Percentiles rank a stretch among this genome's conserved stretches.
These are phyloP conservation scores for Sarcophilus harrisii DNA, from an alignment of 2,797 vertebrate genomes.

Conservation along the genomic window DNA sequence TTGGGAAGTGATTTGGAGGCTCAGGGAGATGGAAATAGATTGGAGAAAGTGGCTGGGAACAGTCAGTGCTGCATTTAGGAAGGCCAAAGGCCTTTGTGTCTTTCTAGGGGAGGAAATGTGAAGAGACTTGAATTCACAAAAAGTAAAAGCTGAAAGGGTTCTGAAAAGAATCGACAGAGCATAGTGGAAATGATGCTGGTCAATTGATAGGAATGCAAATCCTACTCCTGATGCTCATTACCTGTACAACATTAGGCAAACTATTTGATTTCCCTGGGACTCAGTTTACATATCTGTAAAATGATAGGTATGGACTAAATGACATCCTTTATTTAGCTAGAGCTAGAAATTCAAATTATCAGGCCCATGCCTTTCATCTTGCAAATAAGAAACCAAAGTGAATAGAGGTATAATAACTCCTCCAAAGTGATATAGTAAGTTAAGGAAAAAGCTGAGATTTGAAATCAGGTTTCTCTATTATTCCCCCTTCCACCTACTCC, in stretches of 20 bases:
- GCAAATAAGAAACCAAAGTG: neutral
- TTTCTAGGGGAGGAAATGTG: neutral
- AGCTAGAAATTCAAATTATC: neutral
- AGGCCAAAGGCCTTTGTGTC: neutral
- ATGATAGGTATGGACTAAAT: neutral
- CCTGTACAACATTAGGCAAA: neutral
- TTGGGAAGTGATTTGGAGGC: conserved; percentile 29
- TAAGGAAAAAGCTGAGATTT: neutral
- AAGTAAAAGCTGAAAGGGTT: neutral
- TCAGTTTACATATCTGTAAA: neutral
- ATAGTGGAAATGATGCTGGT: neutral
- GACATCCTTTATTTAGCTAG: neutral
- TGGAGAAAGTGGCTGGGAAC: neutral
- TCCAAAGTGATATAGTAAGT: neutral
- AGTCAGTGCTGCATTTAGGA: neutral
- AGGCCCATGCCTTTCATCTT: conserved; percentile 4
- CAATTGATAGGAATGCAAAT: neutral
- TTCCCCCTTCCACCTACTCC: neutral
- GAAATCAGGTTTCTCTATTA: neutral
- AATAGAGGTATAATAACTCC: neutral
- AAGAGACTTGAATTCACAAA: neutral
- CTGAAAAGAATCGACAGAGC: neutral
- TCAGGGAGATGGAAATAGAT: conserved; percentile 2
- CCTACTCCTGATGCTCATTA: neutral
- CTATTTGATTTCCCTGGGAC: neutral